These are phyloP conservation scores for Xenus cinereus DNA, from an alignment of 2,113 vertebrate genomes.

Conservation along the genomic window DNA sequence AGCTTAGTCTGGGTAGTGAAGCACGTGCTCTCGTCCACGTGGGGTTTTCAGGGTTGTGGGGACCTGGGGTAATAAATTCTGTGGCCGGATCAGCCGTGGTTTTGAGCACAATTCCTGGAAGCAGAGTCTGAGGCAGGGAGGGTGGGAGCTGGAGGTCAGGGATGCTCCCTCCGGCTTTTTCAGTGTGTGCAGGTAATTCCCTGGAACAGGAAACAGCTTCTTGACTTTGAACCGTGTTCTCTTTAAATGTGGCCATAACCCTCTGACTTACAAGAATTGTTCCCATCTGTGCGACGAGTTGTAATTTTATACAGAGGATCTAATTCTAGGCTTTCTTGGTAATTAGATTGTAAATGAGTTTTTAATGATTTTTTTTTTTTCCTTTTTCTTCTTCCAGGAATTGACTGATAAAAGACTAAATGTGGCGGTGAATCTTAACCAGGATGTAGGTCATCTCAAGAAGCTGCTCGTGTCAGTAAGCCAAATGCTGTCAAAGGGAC, in stretches of 20 bases:
- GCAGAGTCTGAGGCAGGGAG: background rate
- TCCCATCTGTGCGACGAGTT: background rate
- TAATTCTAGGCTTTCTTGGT: slow-evolving; percentile 29
- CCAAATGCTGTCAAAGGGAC: slow-evolving; percentile 86
- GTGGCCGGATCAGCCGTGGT: background rate
- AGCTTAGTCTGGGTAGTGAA: background rate
- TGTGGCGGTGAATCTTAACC: slow-evolving; percentile 83
- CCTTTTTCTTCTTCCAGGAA: slow-evolving; percentile 72
- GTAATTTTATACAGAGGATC: background rate
- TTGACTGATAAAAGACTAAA: slow-evolving; percentile 85
- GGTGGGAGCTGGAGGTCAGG: background rate
- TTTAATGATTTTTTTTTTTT: background rate
- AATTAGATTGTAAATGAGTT: slow-evolving; percentile 48
- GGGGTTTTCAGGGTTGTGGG: background rate
- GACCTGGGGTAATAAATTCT: background rate
- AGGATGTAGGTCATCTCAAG: slow-evolving; percentile 89
- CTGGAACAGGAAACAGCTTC: background rate
- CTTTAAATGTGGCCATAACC: background rate
- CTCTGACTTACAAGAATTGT: background rate
- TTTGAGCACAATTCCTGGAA: background rate
- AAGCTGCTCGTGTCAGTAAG: slow-evolving; percentile 87
- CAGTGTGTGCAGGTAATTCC: background rate
- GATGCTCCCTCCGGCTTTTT: accelerated
- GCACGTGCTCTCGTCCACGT: accelerated
- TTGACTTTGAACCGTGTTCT: background rate